Conservation (phyloP, 1,140 invertebrate species). For the Drosophila lacertosa region DNA sequence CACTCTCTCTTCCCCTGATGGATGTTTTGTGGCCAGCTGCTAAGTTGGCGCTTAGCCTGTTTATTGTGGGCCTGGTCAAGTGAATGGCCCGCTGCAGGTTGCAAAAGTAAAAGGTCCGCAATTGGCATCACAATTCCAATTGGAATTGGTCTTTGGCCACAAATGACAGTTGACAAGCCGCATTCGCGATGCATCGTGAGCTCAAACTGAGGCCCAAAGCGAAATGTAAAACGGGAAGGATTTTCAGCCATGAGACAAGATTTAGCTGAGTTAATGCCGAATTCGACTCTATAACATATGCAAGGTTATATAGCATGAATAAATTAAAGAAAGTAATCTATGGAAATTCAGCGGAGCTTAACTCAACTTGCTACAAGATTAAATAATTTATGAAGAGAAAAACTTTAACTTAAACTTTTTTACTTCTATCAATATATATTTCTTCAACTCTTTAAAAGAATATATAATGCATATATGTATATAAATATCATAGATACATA, state of each 20-base stretch:
- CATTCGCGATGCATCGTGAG: conserved; percentile 13
- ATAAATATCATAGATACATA: no score
- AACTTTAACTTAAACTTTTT: no score
- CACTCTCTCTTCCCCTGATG: conserved; percentile 6
- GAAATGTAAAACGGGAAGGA: neutral
- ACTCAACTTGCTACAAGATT: no score
- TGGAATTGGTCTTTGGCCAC: neutral
- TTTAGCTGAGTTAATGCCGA: neutral
- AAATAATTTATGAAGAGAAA: no score
- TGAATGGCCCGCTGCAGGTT: conserved; percentile 41
- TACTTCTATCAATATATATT: no score
- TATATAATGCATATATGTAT: no score
- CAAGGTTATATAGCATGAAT: no score
- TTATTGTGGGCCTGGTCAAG: conserved; percentile 35
- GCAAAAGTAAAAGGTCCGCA: conserved; percentile 55
- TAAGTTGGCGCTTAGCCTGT: neutral
- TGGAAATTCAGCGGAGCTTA: no score
- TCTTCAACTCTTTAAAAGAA: no score
- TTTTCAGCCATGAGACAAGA: neutral
- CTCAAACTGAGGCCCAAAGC: neutral
- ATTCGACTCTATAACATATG: neutral
- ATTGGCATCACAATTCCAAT: conserved; percentile 2
- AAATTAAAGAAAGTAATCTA: no score
- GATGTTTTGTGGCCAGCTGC: conserved; percentile 20
- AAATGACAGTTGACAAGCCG: conserved; percentile 29